These are phyloP conservation scores for Ciona savignyi DNA, from an alignment of 23 tunicate genomes.

Conservation along the genomic window DNA sequence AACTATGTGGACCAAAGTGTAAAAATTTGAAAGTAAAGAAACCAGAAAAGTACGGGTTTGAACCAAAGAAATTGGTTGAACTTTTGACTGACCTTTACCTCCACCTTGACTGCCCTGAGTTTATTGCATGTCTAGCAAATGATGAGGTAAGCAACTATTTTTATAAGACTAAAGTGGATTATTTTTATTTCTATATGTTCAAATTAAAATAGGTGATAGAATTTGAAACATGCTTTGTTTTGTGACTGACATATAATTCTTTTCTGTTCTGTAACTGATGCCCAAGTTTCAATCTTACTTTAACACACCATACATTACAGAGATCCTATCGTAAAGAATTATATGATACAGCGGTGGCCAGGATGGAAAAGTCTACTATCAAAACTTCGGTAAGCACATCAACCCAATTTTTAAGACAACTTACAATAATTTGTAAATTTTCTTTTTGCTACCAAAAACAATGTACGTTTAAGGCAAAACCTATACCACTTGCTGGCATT, in stretches of 20 bases:
- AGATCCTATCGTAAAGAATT: constrained; percentile 66
- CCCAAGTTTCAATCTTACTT: background rate
- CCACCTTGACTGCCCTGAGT: constrained; percentile 74
- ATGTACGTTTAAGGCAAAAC: too few species aligned
- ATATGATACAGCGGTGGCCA: constrained; percentile 49
- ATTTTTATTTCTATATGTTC: too few species aligned
- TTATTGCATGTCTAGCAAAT: constrained; percentile 69
- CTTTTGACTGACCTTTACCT: constrained; percentile 70
- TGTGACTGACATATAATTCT: background rate
- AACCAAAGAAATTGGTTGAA: constrained; percentile 79
- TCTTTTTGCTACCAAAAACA: too few species aligned
- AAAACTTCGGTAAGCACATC: too few species aligned
- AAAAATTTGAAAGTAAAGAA: constrained; percentile 78
- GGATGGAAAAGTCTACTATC: constrained; percentile 58
- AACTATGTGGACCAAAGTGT: constrained; percentile 88
- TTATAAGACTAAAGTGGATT: background rate
- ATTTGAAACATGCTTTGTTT: background rate
- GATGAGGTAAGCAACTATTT: constrained; percentile 31
- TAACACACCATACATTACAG: background rate
- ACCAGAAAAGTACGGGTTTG: constrained; percentile 85
- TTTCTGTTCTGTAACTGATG: background rate
- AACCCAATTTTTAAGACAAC: too few species aligned
- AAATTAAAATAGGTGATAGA: background rate
- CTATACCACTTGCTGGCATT: too few species aligned
- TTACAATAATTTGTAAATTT: too few species aligned